These are phyloP conservation scores for Heterotilapia buettikoferi DNA, from an alignment of 2,113 vertebrate genomes.

Conservation along the genomic window DNA sequence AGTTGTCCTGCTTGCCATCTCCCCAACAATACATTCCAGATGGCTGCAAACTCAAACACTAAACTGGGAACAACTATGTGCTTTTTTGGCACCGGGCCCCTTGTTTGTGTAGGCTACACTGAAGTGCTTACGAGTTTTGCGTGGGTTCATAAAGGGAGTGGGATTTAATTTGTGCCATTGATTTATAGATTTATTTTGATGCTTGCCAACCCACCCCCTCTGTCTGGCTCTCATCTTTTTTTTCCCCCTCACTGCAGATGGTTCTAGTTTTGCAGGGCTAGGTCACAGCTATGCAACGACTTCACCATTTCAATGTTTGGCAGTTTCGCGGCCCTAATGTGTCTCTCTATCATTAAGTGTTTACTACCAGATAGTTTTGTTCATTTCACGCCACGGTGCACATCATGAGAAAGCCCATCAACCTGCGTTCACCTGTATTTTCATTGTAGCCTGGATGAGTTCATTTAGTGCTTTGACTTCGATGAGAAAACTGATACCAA, in stretches of 20 bases:
- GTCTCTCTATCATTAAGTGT: neutral
- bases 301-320: slow-evolving; percentile 22
- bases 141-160: slow-evolving; percentile 13
- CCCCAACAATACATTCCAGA: slow-evolving; percentile 29
- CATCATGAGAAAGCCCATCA: neutral
- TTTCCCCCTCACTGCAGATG: slow-evolving; percentile 16
- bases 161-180: slow-evolving; percentile 14
- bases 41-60: slow-evolving; percentile 21
- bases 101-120: slow-evolving; percentile 40
- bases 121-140: neutral
- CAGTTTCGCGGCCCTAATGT: slow-evolving; percentile 14
- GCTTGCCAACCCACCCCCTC: neutral
- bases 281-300: slow-evolving; percentile 39
- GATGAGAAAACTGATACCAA: neutral
- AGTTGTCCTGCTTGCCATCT: neutral
- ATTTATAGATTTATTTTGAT: slow-evolving; percentile 52
- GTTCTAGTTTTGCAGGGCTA: slow-evolving; percentile 38
- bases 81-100: slow-evolving; percentile 4
- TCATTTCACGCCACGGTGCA: neutral
- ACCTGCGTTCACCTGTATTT: neutral
- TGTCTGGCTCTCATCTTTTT: neutral
- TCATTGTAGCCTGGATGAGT: neutral
- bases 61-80: slow-evolving; percentile 26
- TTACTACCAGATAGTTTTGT: neutral
- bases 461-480: neutral